phyloP scores from a whole-genome alignment of 2,888 invertebrate genomes.

The Tuberolachnus salignus region DNA sequence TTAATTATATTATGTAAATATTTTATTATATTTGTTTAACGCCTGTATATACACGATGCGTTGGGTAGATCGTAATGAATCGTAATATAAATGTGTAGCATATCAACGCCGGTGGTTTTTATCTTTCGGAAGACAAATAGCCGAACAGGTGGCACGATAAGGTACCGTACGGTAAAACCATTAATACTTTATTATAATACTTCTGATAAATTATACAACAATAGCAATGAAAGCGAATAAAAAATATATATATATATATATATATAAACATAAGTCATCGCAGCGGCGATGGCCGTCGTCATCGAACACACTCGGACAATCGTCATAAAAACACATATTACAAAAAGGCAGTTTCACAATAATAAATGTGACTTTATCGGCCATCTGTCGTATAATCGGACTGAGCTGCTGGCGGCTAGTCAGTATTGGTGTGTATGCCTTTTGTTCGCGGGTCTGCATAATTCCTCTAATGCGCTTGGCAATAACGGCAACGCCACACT shows the following conservation, averaged over 20 bases:
- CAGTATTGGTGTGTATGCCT: slow-evolving; percentile 1
- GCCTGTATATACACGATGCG: too few relatives aligned
- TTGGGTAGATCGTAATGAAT: too few relatives aligned
- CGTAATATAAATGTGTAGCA: too few relatives aligned
- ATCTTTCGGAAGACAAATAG: neutral
- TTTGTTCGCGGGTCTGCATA: slow-evolving; percentile 30
- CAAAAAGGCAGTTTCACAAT: slow-evolving; percentile 46
- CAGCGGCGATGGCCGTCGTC: slow-evolving; percentile 12
- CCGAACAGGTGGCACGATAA: slow-evolving; percentile 21
- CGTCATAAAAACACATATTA: slow-evolving; percentile 39
- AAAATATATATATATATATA: too few relatives aligned
- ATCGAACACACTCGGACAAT: slow-evolving; percentile 31
- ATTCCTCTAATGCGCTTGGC: slow-evolving; percentile 43
- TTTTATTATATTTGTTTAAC: too few relatives aligned
- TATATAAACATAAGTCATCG: slow-evolving; percentile 30
- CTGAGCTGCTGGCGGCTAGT: neutral
- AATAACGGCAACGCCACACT: neutral
- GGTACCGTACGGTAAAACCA: neutral
- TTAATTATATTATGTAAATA: too few relatives aligned
- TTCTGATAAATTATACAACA: slow-evolving; percentile 31
- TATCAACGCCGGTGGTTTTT: too few relatives aligned
- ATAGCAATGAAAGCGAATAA: slow-evolving; percentile 5
- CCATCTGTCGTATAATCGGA: slow-evolving; percentile 44
- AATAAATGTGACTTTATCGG: slow-evolving; percentile 47
- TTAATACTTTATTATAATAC: slow-evolving; percentile 12